Evolutionary conservation across 2,113 vertebrate species (phyloP), one percentile per base, ranked within the genome.

Genomic region (Mirounga angustirostris): DNA sequence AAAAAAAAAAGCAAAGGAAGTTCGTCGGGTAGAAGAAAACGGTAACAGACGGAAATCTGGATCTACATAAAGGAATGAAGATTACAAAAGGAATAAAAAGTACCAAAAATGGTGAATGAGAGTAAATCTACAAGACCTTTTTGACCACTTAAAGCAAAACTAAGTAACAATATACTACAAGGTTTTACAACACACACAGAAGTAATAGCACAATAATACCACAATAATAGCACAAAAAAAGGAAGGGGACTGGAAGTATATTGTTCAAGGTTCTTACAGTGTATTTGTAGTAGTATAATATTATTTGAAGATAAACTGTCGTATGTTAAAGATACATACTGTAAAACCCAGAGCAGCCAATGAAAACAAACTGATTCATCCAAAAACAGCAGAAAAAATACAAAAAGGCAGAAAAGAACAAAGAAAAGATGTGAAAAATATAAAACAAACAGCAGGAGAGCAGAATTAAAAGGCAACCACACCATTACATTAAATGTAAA

Each of bases 401-500:
- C 46, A 79, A 92, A 18, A 22, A 73, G 65, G 18, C 79, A 92
- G 56, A 54, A 81, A 56, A 71, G 4, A 86, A 22, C 36, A 91
- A 59, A 74, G 67, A n/a, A 82, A 63, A 52, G 56, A 83, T 28
- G 50, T 5, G 61, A 87, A 28, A 82, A 88, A 54, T n/a, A 82
- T 50, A 88, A 40, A 71, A 76, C 54, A 84, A 86, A 58, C n/a
- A 43, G 10, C 7, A 69, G 7, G 33, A 52, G 30, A 40, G 40
- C 14, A 83, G 59, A 88, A 82, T 76, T 93, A 76, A 83, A 93
- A 93, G n/a, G 30, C 21, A 96, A 90, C 10, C 33, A 90, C 26
- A 71, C 58, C 43, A 85, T 85, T 59, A 85, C 4, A 79, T 94
- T 83, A 79, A 85, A 85, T 71, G 26, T 76, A 94, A 84, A 96